These are phyloP conservation scores for Abrostola tripartita DNA, from an alignment of 2,888 invertebrate genomes.

Conservation along the genomic window DNA sequence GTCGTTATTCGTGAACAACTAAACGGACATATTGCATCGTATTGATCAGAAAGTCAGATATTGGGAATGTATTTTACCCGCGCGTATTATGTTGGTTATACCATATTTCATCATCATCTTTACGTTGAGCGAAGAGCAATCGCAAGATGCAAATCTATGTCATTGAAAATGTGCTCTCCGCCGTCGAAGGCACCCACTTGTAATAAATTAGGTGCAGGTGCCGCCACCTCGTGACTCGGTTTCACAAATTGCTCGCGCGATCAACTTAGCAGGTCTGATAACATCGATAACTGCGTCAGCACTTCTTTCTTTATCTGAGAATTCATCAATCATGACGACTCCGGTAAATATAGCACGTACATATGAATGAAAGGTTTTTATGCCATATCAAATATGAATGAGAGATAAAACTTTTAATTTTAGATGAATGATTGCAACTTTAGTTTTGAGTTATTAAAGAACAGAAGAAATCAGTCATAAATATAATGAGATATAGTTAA, in stretches of 20 bases:
- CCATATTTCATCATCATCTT: slow-evolving; percentile 34
- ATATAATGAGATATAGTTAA: no score
- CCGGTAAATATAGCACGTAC: slow-evolving; percentile 2
- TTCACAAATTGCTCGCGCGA: slow-evolving; percentile 40
- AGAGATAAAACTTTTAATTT: background rate
- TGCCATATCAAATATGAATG: background rate
- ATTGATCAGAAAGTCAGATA: background rate
- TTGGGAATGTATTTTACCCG: slow-evolving; percentile 13
- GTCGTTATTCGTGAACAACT: no score
- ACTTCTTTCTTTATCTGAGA: slow-evolving; percentile 24
- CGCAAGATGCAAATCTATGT: slow-evolving; percentile 64
- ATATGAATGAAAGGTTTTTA: slow-evolving; percentile 1
- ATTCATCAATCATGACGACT: slow-evolving; percentile 30
- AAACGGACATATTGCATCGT: no score
- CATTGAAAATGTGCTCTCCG: slow-evolving; percentile 64
- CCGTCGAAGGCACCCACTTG: slow-evolving; percentile 54
- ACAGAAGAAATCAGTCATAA: no score
- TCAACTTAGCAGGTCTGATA: slow-evolving; percentile 39
- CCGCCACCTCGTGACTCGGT: slow-evolving; percentile 67
- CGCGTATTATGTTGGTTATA: slow-evolving; percentile 13
- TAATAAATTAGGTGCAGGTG: slow-evolving; percentile 77
- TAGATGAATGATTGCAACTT: no score
- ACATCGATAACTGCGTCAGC: slow-evolving; percentile 48
- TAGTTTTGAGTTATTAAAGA: no score
- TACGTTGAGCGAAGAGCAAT: slow-evolving; percentile 42